Evolutionary conservation across 2,797 vertebrate species (phyloP).

Genomic region (Cryptoblepharus egeriae): DNA sequence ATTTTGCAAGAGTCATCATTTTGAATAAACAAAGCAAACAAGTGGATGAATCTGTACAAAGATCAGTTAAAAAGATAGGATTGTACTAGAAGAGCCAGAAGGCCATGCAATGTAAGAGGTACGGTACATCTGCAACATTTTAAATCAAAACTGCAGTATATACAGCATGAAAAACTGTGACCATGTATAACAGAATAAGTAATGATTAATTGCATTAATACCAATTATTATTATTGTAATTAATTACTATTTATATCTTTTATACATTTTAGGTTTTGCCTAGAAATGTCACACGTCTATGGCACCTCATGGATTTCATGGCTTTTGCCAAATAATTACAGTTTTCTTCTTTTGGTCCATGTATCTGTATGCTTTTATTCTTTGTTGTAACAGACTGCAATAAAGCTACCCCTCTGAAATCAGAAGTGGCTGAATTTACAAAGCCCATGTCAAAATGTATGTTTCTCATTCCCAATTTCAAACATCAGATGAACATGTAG

Average conservation of each 20-base stretch:
- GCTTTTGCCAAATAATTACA: not conserved
- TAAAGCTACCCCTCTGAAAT: not conserved
- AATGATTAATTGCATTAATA: not conserved
- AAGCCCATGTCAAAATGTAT: not conserved
- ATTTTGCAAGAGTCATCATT: slow-evolving; percentile 1
- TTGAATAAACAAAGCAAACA: not conserved
- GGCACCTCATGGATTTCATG: not conserved
- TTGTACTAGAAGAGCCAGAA: not conserved
- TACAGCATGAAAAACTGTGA: not conserved
- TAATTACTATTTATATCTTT: too few relatives aligned
- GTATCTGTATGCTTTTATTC: not conserved
- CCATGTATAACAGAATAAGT: not conserved
- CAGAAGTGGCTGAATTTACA: not conserved
- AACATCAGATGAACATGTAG: not conserved
- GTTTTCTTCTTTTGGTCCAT: not conserved
- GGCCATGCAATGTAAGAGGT: not conserved
- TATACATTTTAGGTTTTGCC: not conserved
- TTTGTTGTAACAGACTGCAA: not conserved
- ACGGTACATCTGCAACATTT: not conserved
- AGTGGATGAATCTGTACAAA: too few relatives aligned
- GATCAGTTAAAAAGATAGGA: not conserved
- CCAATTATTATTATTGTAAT: not conserved
- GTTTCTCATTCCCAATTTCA: not conserved
- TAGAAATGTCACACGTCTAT: not conserved
- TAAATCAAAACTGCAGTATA: not conserved